Base-by-base conservation (phyloP, 2,888 invertebrate species). In the Macaria notata region DNA sequence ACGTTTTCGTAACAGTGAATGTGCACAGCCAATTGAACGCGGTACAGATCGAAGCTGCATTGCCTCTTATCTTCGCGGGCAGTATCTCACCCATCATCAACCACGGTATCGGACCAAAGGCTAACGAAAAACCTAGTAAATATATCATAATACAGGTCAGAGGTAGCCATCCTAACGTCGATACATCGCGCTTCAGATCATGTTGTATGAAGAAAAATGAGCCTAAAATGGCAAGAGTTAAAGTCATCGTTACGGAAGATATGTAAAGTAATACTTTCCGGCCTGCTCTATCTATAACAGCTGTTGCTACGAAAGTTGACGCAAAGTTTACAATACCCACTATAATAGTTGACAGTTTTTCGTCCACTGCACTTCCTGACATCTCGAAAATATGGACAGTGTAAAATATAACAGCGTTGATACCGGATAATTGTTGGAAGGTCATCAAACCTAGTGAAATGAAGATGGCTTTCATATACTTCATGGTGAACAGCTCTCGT, bases 351-450 rank as follows among this genome's bases (percentile, higher is more conserved):
- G 96, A 95, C 33, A 96, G 66, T 78, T 96, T 94, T 69, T 94
- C 93, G 72, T 97, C 94, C 56, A 97, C 94, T 4, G 94, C 92
- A 72, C 97, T 96, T 31, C 97, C 97, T 9, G 98, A 95, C 83
- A 94, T 94, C 88, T 95, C 86, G 83, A 98, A 98, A 70, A 99
- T 98, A 63, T 93, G 92, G 0, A 96, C 96, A 0, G 98, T 97
- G 79, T 98, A 98, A 88, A 98, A 98, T 81, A 99, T 98, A 53
- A 99, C 96, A 4, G 98, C 98, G 83, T 99, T 99, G 68, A 98
- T 98, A 30, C 98, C 98, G 61, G 96, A 97, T 74, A 98, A 85
- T 81, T 99, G 99, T 84, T 99, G 99, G 88, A 98, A 98, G 63
- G 97, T 95, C 98, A 98, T 98, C 49, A 99, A 92, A 0, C 97